A percentile compares a stretch with the other conserved stretches of the same genome.
Conservation (phyloP, 1,140 invertebrate species). For the Mycetomoellerius zeteki region DNA sequence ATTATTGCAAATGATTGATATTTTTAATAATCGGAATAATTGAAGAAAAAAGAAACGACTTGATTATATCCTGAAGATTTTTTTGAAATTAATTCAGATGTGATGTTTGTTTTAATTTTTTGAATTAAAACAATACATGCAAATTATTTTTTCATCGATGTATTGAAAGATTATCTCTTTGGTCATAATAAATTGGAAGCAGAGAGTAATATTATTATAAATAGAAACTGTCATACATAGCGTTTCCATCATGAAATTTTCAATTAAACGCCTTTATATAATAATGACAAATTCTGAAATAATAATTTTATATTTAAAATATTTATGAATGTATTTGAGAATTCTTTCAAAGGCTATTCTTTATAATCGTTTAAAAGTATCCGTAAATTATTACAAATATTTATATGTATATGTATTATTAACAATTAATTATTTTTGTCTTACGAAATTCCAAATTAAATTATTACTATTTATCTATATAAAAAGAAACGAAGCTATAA, state of each 20-base stretch:
- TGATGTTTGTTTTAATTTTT: background rate
- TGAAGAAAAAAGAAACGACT: background rate
- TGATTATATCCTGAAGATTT: background rate
- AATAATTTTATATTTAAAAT: background rate
- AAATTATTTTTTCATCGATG: constrained; percentile 17
- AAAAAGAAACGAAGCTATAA: background rate
- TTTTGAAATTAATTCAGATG: background rate
- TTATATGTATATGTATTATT: background rate
- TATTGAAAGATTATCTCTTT: background rate
- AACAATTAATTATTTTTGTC: background rate
- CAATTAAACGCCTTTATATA: background rate
- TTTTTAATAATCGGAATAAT: background rate
- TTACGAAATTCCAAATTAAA: background rate
- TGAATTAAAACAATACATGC: background rate
- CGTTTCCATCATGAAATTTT: background rate
- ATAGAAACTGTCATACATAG: constrained; percentile 2
- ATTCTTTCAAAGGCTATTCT: background rate
- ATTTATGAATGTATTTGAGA: background rate
- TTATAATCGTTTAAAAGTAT: background rate
- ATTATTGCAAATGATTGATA: background rate
- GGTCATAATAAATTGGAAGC: background rate
- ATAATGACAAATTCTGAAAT: background rate
- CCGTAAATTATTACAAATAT: background rate
- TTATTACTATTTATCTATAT: background rate
- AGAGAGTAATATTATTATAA: constrained; percentile 6